Conservation (phyloP, 2,113 vertebrate genomes). For the Albula goreensis region DNA sequence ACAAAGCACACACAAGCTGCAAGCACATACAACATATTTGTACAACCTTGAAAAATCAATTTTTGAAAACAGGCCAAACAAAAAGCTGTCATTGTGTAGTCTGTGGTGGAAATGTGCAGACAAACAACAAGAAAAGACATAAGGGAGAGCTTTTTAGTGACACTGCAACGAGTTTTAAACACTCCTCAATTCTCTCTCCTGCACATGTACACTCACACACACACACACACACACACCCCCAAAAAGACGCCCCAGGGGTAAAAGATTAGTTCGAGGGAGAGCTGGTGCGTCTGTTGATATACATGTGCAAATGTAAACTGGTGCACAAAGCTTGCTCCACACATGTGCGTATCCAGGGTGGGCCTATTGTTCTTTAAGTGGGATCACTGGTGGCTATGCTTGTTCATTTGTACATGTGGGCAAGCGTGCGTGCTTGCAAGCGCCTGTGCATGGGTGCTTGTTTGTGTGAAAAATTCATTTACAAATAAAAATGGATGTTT, state of each 20-base stretch:
- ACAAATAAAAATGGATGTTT: background rate
- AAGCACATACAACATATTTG: background rate
- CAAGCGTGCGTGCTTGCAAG: background rate
- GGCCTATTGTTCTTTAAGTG: constrained; percentile 8
- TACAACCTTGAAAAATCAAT: background rate
- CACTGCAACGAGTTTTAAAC: background rate
- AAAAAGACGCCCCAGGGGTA: constrained; percentile 10
- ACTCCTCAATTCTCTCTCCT: background rate
- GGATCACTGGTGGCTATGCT: background rate
- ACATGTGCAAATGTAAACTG: background rate
- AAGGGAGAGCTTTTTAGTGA: background rate
- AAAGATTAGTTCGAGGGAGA: background rate
- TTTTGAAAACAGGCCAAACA: no score
- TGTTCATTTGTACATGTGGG: background rate
- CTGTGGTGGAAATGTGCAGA: background rate
- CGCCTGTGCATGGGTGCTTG: background rate
- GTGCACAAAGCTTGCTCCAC: background rate
- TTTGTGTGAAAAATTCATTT: no score
- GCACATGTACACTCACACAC: background rate
- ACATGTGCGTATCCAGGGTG: background rate
- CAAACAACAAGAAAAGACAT: background rate
- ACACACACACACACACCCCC: background rate
- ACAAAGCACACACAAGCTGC: background rate
- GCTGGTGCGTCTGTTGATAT: background rate
- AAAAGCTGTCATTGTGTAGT: background rate